Percentiles rank a stretch among this genome's conserved stretches.
Evolutionary conservation across 2,888 invertebrate species (phyloP).

Genomic region (Idaea biselata): DNA sequence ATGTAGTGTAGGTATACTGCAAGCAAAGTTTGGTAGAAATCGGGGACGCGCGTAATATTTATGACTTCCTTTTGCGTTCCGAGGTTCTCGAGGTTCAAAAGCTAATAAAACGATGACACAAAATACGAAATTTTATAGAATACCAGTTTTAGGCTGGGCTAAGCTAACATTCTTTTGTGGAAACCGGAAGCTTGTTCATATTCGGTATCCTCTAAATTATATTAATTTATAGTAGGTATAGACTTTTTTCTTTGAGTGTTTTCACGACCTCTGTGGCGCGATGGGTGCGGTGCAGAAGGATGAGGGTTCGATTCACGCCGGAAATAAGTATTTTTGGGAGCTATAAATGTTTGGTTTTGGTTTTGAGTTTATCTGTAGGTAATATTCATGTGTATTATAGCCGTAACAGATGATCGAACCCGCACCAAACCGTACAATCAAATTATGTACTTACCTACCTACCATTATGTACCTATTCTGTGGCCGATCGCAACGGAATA

Average conservation of each 20-base stretch:
- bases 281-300: too few species aligned
- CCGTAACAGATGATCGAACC: too few species aligned
- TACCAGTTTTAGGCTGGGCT: background rate
- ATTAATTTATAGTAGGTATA: background rate
- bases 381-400: too few species aligned
- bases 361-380: too few species aligned
- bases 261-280: too few species aligned
- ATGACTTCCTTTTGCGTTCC: conserved; percentile 61
- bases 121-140: conserved; percentile 47
- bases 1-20: conserved; percentile 40
- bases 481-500: too few species aligned
- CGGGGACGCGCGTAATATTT: conserved; percentile 66
- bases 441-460: too few species aligned
- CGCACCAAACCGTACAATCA: too few species aligned
- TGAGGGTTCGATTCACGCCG: too few species aligned
- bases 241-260: background rate
- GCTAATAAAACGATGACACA: conserved; percentile 67
- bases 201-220: background rate
- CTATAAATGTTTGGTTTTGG: too few species aligned
- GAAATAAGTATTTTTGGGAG: too few species aligned
- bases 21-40: conserved; percentile 61
- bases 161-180: background rate
- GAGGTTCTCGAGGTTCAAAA: conserved; percentile 60
- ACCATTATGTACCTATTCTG: too few species aligned
- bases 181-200: background rate